Conservation (phyloP, 2,888 invertebrate species). For the Dusona sp. region DNA sequence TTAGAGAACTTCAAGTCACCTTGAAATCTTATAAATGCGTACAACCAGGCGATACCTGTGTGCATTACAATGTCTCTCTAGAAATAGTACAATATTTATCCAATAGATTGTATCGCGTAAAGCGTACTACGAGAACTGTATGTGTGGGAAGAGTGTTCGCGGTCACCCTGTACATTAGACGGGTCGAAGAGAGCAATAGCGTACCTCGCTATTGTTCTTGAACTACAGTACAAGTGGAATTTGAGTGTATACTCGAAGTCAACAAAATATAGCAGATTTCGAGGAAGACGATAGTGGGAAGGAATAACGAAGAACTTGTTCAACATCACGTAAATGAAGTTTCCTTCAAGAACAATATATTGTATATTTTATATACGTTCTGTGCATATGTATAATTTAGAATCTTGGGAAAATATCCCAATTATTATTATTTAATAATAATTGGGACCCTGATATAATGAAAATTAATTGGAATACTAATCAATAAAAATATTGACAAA, state of each 20-base stretch:
- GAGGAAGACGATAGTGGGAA: neutral
- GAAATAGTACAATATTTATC: no score
- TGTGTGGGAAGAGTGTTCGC: neutral
- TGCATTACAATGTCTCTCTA: no score
- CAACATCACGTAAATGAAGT: neutral
- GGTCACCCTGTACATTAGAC: neutral
- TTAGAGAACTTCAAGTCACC: no score
- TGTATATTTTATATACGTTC: neutral
- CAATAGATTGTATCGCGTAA: neutral
- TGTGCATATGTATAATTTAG: neutral
- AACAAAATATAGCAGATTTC: neutral
- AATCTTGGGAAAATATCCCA: neutral
- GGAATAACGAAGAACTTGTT: neutral
- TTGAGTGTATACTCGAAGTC: conserved; percentile 22
- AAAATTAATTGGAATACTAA: neutral
- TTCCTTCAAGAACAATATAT: neutral
- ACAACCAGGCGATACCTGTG: no score
- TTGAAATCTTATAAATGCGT: no score
- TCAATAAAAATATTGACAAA: neutral
- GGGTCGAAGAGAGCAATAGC: neutral
- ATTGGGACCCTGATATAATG: neutral
- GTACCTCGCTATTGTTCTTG: neutral
- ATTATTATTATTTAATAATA: no score
- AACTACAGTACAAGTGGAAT: conserved; percentile 27
- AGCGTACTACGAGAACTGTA: neutral